Conservation (phyloP, 2,113 vertebrate genomes). For the Setophaga coronata region DNA sequence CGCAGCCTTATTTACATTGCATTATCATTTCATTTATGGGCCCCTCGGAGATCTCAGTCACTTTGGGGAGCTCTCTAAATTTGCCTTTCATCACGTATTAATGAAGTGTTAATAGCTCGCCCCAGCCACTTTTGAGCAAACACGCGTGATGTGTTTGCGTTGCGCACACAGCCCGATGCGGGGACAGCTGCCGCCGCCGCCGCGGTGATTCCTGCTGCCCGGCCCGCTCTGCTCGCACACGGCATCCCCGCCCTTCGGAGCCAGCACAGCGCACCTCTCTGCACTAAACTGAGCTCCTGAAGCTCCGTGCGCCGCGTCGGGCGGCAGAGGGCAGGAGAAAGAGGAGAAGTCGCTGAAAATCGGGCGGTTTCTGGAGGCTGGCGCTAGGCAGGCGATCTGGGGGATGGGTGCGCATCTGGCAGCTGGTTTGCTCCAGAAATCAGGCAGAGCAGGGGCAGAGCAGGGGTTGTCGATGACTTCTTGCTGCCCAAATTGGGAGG, state of each 20-base stretch:
- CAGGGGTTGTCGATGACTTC: background rate
- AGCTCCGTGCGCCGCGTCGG: background rate
- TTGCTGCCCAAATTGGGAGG: background rate
- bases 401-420: background rate
- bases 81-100: constrained; percentile 64
- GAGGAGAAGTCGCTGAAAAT: background rate
- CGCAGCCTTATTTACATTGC: constrained; percentile 38
- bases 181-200: background rate
- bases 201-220: background rate
- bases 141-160: background rate
- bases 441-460: background rate
- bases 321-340: background rate
- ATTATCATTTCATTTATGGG: constrained; percentile 61
- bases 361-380: background rate
- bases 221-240: background rate
- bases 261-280: accelerated
- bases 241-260: accelerated
- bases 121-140: constrained; percentile 57
- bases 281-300: background rate
- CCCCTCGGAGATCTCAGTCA: background rate
- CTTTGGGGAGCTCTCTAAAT: constrained; percentile 61
- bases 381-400: background rate
- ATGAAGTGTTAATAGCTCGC: constrained; percentile 60
- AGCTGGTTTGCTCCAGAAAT: background rate
- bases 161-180: background rate